Conservation (phyloP, 2,113 vertebrate species). For the Pluvianellus socialis region DNA sequence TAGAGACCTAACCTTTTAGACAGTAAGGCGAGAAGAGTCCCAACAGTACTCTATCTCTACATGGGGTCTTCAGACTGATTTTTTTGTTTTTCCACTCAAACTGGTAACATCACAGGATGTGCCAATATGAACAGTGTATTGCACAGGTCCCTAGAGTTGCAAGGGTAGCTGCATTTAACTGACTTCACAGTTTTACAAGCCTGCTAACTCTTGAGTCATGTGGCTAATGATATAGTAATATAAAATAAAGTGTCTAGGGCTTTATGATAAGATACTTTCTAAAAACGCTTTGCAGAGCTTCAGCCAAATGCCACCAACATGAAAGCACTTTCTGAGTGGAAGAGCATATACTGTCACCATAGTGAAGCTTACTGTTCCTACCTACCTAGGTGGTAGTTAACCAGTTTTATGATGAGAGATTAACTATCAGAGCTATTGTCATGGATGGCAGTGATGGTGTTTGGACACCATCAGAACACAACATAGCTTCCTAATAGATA, state of each 20-base stretch:
- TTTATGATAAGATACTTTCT: neutral
- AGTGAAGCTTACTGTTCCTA: neutral
- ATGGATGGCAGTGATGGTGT: neutral
- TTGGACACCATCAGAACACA: neutral
- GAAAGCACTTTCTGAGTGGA: neutral
- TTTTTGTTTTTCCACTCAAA: neutral
- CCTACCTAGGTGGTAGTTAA: neutral
- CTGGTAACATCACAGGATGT: neutral
- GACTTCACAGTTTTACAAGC: neutral
- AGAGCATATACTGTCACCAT: neutral
- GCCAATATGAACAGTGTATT: neutral
- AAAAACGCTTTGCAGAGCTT: neutral
- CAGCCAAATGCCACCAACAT: neutral
- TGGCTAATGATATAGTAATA: neutral
- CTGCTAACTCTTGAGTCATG: neutral
- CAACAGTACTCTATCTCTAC: neutral
- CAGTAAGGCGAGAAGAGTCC: neutral
- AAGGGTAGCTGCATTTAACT: neutral
- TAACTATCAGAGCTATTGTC: neutral
- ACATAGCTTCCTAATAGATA: neutral
- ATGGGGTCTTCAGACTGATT: neutral
- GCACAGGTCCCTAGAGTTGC: neutral
- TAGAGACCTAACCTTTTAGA: neutral
- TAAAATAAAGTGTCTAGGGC: neutral
- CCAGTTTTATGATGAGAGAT: neutral